phyloP scores from a whole-genome alignment of 2,797 vertebrate genomes.

The Bradypus variegatus region DNA sequence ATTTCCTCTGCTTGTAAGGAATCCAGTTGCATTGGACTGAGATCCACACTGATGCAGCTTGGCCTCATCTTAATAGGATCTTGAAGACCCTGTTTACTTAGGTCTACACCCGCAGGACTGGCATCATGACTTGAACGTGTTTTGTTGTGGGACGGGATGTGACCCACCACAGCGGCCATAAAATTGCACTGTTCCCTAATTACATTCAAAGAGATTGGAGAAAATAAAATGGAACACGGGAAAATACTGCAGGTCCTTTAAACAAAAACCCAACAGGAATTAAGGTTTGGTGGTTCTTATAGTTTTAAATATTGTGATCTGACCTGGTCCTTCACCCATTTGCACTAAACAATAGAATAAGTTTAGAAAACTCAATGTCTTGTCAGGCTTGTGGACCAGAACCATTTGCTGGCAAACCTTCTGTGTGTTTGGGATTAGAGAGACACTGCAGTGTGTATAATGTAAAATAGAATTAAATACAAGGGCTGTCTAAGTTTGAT shows the following conservation, averaged over 20 bases:
- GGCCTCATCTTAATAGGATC: too few relatives aligned
- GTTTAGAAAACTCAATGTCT: neutral
- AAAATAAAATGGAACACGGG: neutral
- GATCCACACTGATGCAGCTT: too few relatives aligned
- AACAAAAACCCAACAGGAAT: neutral
- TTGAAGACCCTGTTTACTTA: too few relatives aligned
- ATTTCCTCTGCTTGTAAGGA: too few relatives aligned
- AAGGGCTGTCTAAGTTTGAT: slow-evolving; percentile 43
- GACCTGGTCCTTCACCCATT: neutral
- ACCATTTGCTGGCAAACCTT: slow-evolving; percentile 22
- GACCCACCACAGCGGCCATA: too few relatives aligned
- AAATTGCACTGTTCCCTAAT: neutral
- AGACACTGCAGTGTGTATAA: slow-evolving; percentile 33
- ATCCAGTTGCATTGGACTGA: too few relatives aligned
- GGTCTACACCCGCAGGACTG: too few relatives aligned
- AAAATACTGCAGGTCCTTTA: neutral
- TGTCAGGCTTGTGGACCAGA: neutral
- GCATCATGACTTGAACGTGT: too few relatives aligned
- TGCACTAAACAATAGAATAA: neutral
- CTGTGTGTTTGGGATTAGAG: slow-evolving; percentile 41
- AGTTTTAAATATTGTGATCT: slow-evolving; percentile 9
- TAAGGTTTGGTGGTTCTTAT: neutral
- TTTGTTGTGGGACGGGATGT: too few relatives aligned
- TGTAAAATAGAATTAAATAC: slow-evolving; percentile 54
- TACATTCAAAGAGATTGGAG: neutral